Evolutionary conservation across 1,140 invertebrate species (phyloP).

Genomic region (Aphis gossypii): DNA sequence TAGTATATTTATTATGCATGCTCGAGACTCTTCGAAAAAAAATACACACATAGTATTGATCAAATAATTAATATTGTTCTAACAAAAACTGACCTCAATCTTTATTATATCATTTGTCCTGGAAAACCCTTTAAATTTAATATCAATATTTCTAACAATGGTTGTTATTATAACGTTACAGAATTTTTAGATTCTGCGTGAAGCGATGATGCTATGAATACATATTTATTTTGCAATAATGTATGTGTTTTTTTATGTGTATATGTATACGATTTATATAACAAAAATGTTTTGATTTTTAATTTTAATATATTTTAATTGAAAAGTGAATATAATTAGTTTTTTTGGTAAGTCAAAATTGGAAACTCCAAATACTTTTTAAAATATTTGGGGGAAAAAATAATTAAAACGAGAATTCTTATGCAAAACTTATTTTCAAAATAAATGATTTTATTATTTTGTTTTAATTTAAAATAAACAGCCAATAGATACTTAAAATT

Average conservation of each 20-base stretch:
- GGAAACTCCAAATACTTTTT: not conserved
- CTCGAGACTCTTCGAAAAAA: not conserved
- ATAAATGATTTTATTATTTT: not conserved
- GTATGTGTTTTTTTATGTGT: no score
- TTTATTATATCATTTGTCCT: not conserved
- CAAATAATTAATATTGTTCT: not conserved
- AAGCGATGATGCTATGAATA: not conserved
- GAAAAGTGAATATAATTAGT: not conserved
- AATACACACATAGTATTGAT: not conserved
- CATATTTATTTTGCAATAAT: not conserved
- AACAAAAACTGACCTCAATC: not conserved
- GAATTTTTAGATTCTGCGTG: not conserved
- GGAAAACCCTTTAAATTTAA: not conserved
- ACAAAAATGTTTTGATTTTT: not conserved
- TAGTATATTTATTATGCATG: not conserved
- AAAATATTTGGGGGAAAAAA: not conserved
- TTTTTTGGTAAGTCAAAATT: not conserved
- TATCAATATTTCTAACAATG: not conserved
- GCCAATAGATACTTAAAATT: not conserved
- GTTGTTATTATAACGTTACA: not conserved
- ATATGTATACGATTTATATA: not conserved
- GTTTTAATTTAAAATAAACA: not conserved
- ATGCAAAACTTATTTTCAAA: not conserved
- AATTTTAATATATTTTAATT: not conserved
- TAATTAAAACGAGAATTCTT: not conserved